Percentiles rank a stretch among this genome's conserved stretches.
Evolutionary conservation across 2,113 vertebrate genomes (phyloP).

Genomic region (Epinephelus lanceolatus): DNA sequence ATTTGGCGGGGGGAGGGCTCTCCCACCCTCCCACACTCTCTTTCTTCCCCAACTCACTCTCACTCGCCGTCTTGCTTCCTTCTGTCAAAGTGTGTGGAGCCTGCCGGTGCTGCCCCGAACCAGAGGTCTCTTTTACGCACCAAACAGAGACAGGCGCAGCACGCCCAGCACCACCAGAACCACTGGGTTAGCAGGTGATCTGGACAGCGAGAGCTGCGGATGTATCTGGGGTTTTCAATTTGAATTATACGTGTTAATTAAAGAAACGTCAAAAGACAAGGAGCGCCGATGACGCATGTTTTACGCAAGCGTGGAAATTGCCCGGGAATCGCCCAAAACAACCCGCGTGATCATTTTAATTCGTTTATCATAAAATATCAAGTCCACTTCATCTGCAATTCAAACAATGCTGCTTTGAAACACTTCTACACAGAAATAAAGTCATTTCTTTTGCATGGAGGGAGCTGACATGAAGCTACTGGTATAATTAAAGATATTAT

Average conservation of each 20-base stretch:
- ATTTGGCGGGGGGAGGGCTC: constrained; percentile 75
- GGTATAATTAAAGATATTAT: neutral
- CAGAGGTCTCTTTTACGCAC: constrained; percentile 31
- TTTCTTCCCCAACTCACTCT: constrained; percentile 38
- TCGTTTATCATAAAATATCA: neutral
- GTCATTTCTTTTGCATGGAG: neutral
- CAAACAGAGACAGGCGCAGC: neutral
- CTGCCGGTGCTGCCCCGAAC: constrained; percentile 5
- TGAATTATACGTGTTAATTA: neutral
- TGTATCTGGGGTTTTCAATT: neutral
- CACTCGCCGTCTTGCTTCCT: constrained; percentile 17
- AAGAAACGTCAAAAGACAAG: constrained; percentile 8
- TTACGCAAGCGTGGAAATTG: constrained; percentile 40
- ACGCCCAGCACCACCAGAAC: neutral
- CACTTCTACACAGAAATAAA: neutral
- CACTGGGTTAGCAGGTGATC: neutral
- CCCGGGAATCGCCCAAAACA: neutral
- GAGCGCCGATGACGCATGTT: constrained; percentile 45
- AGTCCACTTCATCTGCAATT: neutral
- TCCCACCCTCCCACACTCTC: constrained; percentile 66
- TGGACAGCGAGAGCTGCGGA: neutral
- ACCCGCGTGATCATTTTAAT: neutral
- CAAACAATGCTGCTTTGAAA: neutral
- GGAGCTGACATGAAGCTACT: neutral
- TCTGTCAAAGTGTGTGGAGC: constrained; percentile 34